A percentile compares a stretch with the other conserved stretches of the same genome.
These are phyloP conservation scores for Hydrozoanthus gracilis DNA, from an alignment of 92 coral and sea anemone genomes.

Conservation along the genomic window DNA sequence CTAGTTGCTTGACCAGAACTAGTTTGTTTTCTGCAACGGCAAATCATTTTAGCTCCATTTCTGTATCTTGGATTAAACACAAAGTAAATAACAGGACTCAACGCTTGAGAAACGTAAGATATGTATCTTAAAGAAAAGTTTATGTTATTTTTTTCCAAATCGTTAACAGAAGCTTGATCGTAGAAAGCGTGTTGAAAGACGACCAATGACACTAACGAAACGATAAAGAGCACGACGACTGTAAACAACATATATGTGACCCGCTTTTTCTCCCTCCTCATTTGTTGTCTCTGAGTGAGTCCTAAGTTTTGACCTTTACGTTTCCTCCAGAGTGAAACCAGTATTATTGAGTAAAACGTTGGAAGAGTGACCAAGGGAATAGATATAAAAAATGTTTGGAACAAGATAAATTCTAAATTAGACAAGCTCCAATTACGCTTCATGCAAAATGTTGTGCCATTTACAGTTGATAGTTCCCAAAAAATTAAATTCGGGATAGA, in stretches of 20 bases:
- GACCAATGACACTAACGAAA: background rate
- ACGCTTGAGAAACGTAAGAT: background rate
- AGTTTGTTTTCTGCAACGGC: background rate
- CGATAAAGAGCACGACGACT: background rate
- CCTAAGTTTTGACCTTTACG: background rate
- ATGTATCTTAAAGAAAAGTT: background rate
- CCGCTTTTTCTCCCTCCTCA: background rate
- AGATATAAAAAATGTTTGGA: background rate
- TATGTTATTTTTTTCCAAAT: no score
- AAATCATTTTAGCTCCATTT: background rate
- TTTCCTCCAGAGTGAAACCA: background rate
- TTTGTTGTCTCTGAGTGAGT: background rate
- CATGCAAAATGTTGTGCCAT: background rate
- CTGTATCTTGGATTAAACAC: conserved; percentile 8
- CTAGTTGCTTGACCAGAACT: background rate
- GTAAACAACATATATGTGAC: background rate
- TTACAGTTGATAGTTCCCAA: background rate
- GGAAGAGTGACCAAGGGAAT: background rate
- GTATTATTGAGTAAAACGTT: background rate
- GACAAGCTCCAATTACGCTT: background rate
- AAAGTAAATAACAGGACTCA: background rate
- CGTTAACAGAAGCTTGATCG: background rate
- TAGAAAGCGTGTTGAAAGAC: background rate
- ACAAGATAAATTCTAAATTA: background rate
- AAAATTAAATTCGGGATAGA: background rate